Evolutionary conservation across 2,797 vertebrate species (phyloP).

Genomic region (Parotocinclus haroldoi): DNA sequence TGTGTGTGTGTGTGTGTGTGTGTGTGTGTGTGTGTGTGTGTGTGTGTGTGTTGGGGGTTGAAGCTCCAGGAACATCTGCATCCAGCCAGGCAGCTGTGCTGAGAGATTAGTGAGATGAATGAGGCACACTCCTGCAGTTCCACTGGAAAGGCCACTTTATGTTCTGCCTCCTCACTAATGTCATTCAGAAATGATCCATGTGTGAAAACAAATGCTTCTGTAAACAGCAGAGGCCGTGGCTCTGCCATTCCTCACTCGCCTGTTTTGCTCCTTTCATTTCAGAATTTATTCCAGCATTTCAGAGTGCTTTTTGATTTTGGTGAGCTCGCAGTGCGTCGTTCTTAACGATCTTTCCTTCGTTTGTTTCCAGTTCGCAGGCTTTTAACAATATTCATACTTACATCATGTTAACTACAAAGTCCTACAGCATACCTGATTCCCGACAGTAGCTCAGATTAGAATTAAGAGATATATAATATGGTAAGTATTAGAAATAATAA

Average conservation of each 20-base stretch:
- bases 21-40: constrained; percentile 8
- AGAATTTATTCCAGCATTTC: too few relatives aligned
- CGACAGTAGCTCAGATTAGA: too few relatives aligned
- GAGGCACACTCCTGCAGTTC: constrained; percentile 6
- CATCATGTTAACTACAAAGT: too few relatives aligned
- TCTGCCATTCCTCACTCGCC: not conserved
- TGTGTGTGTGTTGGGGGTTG: not conserved
- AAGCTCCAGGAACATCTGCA: constrained; percentile 6
- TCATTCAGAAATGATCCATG: constrained; percentile 24
- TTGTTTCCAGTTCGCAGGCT: too few relatives aligned
- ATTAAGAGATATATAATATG: too few relatives aligned
- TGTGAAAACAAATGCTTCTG: constrained; percentile 21
- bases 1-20: constrained; percentile 10
- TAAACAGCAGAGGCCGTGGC: constrained; percentile 7
- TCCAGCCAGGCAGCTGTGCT: constrained; percentile 20
- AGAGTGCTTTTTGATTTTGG: too few relatives aligned
- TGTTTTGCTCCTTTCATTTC: not conserved
- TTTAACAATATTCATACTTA: too few relatives aligned
- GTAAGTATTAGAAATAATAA: too few relatives aligned
- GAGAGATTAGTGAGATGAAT: constrained; percentile 23
- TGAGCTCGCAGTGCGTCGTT: too few relatives aligned
- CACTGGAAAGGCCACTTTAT: constrained; percentile 15
- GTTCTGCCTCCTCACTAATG: constrained; percentile 18
- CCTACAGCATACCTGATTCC: too few relatives aligned
- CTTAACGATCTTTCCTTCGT: too few relatives aligned